Base-by-base conservation (phyloP, 1,140 invertebrate genomes). In the Pseudomyrmex concolor region DNA sequence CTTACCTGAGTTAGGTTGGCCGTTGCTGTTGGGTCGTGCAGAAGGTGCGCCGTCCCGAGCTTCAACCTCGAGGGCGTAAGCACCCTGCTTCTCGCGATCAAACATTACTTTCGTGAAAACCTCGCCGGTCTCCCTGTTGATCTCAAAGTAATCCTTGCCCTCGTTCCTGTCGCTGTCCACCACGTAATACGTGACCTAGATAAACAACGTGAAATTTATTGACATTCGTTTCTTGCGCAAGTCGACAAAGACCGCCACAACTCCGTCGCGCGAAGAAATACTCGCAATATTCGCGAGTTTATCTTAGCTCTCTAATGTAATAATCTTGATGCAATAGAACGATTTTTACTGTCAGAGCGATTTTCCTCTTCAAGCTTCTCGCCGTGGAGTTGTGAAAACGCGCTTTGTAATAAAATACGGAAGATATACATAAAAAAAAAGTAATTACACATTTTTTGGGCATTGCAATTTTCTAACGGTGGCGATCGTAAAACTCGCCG, bases 61-160 rank as follows among this genome's bases (percentile, higher is more conserved):
- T 91, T 98, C 97, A 78, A 99, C 98, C 92, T 98, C 97, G 86
- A 99, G 94, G 10, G 98, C 98, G 94, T 99, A 99, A 45, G 98
- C 98, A 19, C 97, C 97, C 92, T 99, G 98, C 95, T 98, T 98
- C 93, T 98, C 98, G 84, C 98, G 96, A 95, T 98, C 97, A 95
- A 99, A 99, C 83, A 98, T 97, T 63, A 98, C 95, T 93, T 98
- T 98, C 2, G 98, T 99, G 94, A 97, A 98, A 87, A 99, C 97
- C 94, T 99, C 98, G 0, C 98, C 98, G 13, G 97, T 98, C 92
- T 98, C 97, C 91, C 97, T 95, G 94, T 99, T 98, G 92, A 99
- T 99, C 94, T 98, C 97, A 94, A 99, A 99, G 94, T 97, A 98
- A 93, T 98, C 97, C 93, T 98, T 98, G 73, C 98, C 98, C 92